Percentiles rank a stretch among this genome's conserved stretches.
Conservation (phyloP, 2,113 vertebrate species). For the Caranx ignobilis region DNA sequence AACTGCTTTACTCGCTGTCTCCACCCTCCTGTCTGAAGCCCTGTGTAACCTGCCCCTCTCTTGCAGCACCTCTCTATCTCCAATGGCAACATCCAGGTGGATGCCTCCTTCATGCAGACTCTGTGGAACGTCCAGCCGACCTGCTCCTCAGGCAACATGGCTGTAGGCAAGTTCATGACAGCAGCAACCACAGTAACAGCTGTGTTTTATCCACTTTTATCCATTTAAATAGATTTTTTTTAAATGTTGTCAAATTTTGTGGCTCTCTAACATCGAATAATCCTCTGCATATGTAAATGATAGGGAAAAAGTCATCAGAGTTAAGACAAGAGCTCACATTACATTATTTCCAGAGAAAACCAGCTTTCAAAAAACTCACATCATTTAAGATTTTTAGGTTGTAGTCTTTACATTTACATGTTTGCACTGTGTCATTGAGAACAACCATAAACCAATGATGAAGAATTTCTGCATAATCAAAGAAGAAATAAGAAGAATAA, state of each 20-base stretch:
- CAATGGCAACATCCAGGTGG: conserved; percentile 92
- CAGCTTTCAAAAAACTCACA: not conserved
- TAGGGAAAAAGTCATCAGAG: not conserved
- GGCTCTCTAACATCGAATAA: not conserved
- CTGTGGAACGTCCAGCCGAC: conserved; percentile 98
- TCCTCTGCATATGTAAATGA: not conserved
- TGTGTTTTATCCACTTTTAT: not conserved
- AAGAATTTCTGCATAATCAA: not conserved
- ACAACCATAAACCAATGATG: not conserved
- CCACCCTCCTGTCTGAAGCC: conserved; percentile 3
- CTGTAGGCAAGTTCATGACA: conserved; percentile 87
- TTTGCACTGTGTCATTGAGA: not conserved
- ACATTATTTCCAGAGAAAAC: not conserved
- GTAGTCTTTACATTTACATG: not conserved
- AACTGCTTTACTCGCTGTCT: not conserved
- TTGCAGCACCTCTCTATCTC: conserved; percentile 93
- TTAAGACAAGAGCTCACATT: not conserved
- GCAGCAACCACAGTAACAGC: not conserved
- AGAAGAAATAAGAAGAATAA: not conserved
- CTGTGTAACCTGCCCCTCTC: conserved; percentile 17
- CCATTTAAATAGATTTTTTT: not conserved
- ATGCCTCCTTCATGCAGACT: conserved; percentile 98
- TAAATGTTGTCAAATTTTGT: not conserved
- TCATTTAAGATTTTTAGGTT: not conserved
- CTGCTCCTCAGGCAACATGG: conserved; percentile 90